Percentiles rank a stretch among this genome's conserved stretches.
Conservation (phyloP, 2,888 invertebrate genomes). For the Spodoptera exigua region DNA sequence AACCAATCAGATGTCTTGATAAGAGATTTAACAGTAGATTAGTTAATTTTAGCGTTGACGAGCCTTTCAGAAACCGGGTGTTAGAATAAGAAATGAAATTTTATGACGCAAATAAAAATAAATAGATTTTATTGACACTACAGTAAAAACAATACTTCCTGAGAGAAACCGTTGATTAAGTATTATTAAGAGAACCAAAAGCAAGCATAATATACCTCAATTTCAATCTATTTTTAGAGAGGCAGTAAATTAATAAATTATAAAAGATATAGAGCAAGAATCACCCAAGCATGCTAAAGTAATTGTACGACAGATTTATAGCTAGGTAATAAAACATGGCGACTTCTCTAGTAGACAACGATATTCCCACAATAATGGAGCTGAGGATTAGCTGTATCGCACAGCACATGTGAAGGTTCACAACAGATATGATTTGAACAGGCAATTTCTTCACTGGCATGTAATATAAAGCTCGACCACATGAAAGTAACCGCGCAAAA, state of each 20-base stretch:
- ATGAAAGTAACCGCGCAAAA: constrained; percentile 75
- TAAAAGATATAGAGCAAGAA: neutral
- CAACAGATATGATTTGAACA: constrained; percentile 59
- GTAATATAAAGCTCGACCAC: constrained; percentile 71
- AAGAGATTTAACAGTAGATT: too few species aligned
- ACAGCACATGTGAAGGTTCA: constrained; percentile 44
- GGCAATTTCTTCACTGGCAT: constrained; percentile 64
- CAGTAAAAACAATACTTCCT: constrained; percentile 26
- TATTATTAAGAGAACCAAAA: constrained; percentile 13
- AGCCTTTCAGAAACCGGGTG: too few species aligned
- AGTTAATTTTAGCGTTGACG: too few species aligned
- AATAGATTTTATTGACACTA: too few species aligned
- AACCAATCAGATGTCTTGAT: too few species aligned
- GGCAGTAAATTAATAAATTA: neutral
- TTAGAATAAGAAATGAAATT: constrained; percentile 17
- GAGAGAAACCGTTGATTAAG: constrained; percentile 12
- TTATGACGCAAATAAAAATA: constrained; percentile 33
- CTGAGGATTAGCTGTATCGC: constrained; percentile 28
- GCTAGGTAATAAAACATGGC: constrained; percentile 9
- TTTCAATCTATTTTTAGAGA: too few species aligned
- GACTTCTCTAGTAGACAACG: constrained; percentile 13
- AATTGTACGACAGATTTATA: constrained; percentile 5
- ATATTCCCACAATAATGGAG: constrained; percentile 37
- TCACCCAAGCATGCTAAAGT: constrained; percentile 2
- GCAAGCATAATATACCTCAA: too few species aligned